Base-by-base conservation (phyloP, 2,888 invertebrate genomes). In the Idaea straminata region DNA sequence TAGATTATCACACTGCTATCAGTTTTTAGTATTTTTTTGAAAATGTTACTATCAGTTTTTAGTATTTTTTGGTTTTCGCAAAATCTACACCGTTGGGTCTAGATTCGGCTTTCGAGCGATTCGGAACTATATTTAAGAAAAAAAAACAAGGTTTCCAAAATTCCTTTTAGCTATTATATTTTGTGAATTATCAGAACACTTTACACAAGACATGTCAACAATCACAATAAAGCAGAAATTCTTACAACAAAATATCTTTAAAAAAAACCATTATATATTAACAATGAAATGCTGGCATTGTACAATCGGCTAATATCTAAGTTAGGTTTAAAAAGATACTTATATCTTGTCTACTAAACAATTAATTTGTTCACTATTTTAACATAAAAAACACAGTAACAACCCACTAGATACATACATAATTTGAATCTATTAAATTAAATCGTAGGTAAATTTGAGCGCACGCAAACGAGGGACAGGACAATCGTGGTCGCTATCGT, bases 121-220 rank as follows among this genome's bases (percentile, higher is more conserved):
- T 25, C 3, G 10, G 13, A 13, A 13, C 47, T 6, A 47, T 3
- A 47, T 47, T 47, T 10, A 3, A 10, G 7, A 47, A 47, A 47
- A 47, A 47, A 47, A 6, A 47, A 47, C 47, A 47, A 4, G 25
- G 25, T 4, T 47, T 47, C 10, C 47, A 47, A 47, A 47, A 47
- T 47, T 47, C 47, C 47, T 47, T 7, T 47, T 47, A 7, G 47
- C 47, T 47, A 47, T 47, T 47, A 47, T 47, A 47, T 47, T 47
- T 47, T 47, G 47, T 47, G 47, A 47, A 47, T 47, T 47, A 47
- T 47, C 47, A 47, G 47, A 47, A 47, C 47, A 47, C 47, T 47
- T 47, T 47, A 47, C 47, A 47, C 47, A 47, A 47, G 47, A 47
- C 47, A 6, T 47, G 47, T 47, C 47, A 47, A 47, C 47, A 47